Conservation (phyloP, 2,888 invertebrate genomes). For the Dicranocentrus wangi region DNA sequence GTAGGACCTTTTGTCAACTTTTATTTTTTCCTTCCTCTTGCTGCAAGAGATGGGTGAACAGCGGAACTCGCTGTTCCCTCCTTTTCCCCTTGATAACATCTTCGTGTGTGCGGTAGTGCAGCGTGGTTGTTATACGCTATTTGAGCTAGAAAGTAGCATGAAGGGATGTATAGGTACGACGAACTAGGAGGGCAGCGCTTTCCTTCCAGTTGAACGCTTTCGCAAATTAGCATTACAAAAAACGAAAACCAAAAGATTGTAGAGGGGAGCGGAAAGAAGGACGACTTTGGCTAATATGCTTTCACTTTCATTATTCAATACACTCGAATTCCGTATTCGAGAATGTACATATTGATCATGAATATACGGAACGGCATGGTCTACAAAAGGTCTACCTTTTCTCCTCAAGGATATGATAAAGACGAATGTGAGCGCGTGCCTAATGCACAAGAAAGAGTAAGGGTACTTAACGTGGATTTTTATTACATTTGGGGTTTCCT, state of each 20-base stretch:
- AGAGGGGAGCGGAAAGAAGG: background rate
- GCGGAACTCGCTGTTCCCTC: background rate
- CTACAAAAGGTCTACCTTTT: no score
- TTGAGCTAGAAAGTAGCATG: background rate
- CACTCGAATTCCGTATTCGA: no score
- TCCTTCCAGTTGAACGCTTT: background rate
- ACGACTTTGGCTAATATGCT: background rate
- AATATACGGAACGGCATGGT: no score
- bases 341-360: no score
- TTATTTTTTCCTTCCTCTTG: background rate
- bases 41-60: background rate
- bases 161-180: background rate
- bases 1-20: conserved; percentile 11
- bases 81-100: conserved; percentile 13
- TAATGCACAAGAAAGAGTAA: no score
- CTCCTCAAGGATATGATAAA: no score
- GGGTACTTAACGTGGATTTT: no score
- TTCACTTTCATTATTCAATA: background rate
- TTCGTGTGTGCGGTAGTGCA: background rate
- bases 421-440: no score
- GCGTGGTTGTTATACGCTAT: no score
- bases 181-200: background rate
- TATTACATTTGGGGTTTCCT: no score
- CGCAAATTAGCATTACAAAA: conserved; percentile 25
- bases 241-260: no score